Evolutionary conservation across 2,113 vertebrate genomes (phyloP).

Genomic region (Istiophorus platypterus): DNA sequence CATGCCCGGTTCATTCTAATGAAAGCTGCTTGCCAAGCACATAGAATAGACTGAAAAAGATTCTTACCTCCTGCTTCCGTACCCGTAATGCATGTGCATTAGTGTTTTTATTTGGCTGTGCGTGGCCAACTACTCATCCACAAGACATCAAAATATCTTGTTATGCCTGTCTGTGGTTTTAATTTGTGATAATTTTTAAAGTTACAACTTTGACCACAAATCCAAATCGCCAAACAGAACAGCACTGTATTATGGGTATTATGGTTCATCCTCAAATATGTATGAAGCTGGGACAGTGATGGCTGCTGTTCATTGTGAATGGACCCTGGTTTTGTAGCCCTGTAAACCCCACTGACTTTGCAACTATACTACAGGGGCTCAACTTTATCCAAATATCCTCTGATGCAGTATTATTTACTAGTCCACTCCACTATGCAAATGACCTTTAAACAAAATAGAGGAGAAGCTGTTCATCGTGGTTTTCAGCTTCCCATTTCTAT

Average conservation of each 20-base stretch:
- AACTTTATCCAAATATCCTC: not conserved
- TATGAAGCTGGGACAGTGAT: not conserved
- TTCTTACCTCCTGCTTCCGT: not conserved
- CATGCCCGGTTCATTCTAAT: slow-evolving; percentile 19
- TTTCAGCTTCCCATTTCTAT: not conserved
- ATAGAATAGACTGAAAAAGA: not conserved
- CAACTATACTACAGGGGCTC: not conserved
- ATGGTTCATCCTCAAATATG: not conserved
- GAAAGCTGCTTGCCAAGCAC: slow-evolving; percentile 18
- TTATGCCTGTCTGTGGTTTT: not conserved
- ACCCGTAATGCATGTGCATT: not conserved
- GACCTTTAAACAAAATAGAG: not conserved
- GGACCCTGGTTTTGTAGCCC: not conserved
- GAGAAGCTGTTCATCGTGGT: not conserved
- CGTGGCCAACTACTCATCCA: not conserved
- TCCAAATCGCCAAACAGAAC: not conserved
- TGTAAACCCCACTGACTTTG: not conserved
- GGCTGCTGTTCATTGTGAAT: not conserved
- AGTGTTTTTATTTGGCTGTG: not conserved
- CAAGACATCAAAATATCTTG: not conserved
- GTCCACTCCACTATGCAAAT: not conserved
- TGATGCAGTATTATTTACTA: not conserved
- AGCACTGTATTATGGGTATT: not conserved
- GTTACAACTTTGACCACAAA: slow-evolving; percentile 10
- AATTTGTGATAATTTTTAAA: slow-evolving; percentile 3